Evolutionary conservation across 2,888 invertebrate genomes (phyloP), one percentile per base, ranked within the genome.

Genomic region (Chaetogeoica ovagalla): DNA sequence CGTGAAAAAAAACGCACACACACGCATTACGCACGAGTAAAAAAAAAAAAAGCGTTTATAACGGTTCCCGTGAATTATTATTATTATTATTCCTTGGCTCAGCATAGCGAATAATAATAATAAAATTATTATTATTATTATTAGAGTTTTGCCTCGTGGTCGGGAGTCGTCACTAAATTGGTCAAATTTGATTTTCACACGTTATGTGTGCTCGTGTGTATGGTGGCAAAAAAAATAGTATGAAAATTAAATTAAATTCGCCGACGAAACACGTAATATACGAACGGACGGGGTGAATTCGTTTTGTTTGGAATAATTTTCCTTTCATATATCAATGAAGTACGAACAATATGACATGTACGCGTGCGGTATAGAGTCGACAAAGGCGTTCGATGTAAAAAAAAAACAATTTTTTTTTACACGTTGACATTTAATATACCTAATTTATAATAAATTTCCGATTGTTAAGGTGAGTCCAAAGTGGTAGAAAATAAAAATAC

Each of bases 101-200:
- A 57, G 57, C 30, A 30, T 4, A 30, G 30, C 30, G 30, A 13
- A 48, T 48, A 48, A 48, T 48, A 48, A 48, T 48, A 48, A 48
- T 48, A 9, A 48, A 9, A 48, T 9, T 48, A 48, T 8, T 48
- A 9, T 8, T 48, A 48, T 8, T 48, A 48, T 48, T 48, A 48
- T 48, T 17, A 23, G 8, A 73, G 37, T 63, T 52, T n/a, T n/a
- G 63, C 9, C 48, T 21, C 57, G 15, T 39, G 63, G 74, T 65
- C 48, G 62, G 62, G 62, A 62, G 63, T 73, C 63, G 74, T 39
- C 59, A 59, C 59, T 30, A 77, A 77, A 77, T 77, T 77, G 77
- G 77, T 77, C 55, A 77, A 77, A 77, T 77, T 77, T 69, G 59
- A 77, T 62, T 77, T 62, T 52, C 55, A 39, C 77, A 77, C 77